Evolutionary conservation across 2,888 invertebrate species (phyloP), one percentile per base, ranked within the genome.

Genomic region (Temnothorax ravouxi): DNA sequence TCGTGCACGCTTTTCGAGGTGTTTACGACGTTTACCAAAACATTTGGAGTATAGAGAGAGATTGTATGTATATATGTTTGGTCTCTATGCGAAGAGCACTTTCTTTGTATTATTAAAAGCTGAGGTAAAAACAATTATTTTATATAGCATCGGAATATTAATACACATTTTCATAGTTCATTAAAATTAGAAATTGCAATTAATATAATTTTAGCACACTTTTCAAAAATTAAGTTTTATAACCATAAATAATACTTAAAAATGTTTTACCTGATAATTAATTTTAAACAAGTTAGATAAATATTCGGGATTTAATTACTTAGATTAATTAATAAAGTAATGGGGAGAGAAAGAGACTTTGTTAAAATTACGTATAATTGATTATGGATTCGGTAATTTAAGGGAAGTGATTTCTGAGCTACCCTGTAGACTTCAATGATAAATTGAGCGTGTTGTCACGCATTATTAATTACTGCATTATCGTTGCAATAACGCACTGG

Each of bases 401-500:
- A 77, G 41, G 52, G 38, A 67, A 54, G 52, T 11, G 41, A 67
- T n/a, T 54, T 77, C 25, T 25, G 21, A 50, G 54, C 41, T 25
- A 41, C 13, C 41, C 67, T 41, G 29, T 54, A 52, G 41, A 67
- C 54, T 66, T 77, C 9, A 29, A 54, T 67, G 67, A 77, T 77
- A 77, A 66, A 76, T 76, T 76, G 41, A 67, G 29, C 54, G 52
- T 54, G 54, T 67, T 67, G 77, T 54, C 52, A 67, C 25, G 67
- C 41, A 54, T 77, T 77, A 66, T 77, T 77, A 77, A 77, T 77
- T 77, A 67, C 77, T 41, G 41, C 41, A 67, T 67, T 77, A 54
- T 77, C 52, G 41, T 67, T 54, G 41, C 77, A 54, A 67, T 54
- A 54, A 67, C 38, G 41, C 41, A 77, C 41, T 66, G 25, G 25